Conservation (phyloP, 2,888 invertebrate species). For the Hemistola chrysoprasaria region DNA sequence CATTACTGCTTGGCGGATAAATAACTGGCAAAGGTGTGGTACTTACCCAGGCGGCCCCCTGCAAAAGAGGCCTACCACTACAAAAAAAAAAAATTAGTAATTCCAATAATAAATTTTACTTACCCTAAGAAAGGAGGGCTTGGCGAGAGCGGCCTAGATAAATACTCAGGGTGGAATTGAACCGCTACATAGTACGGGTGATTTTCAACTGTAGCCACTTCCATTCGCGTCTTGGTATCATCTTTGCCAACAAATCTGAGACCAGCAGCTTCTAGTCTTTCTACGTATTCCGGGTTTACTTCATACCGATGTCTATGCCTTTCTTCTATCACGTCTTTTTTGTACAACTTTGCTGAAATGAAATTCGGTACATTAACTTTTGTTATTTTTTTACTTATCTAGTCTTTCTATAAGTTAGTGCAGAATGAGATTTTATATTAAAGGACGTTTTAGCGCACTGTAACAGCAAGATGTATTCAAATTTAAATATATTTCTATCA, state of each 20-base stretch:
- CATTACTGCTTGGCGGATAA: too few species aligned
- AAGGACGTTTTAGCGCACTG: too few species aligned
- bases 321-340: constrained; percentile 92
- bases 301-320: constrained; percentile 98
- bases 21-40: too few species aligned
- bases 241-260: constrained; percentile 95
- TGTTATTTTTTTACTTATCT: too few species aligned
- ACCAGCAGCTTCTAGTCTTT: constrained; percentile 89
- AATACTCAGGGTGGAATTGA: constrained; percentile 99
- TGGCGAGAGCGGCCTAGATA: constrained; percentile 94
- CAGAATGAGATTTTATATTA: too few species aligned
- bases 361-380: too few species aligned
- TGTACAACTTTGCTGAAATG: constrained; percentile 87
- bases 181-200: constrained; percentile 98
- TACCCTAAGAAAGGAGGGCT: constrained; percentile 97
- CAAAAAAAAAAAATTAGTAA: too few species aligned
- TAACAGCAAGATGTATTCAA: too few species aligned
- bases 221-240: constrained; percentile 94
- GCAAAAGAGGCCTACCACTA: too few species aligned
- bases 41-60: too few species aligned
- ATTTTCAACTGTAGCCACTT: constrained; percentile 91
- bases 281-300: constrained; percentile 95
- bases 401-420: too few species aligned
- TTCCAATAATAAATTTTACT: constrained; percentile 22
- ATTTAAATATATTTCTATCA: too few species aligned